Evolutionary conservation across 2,888 invertebrate genomes (phyloP), one percentile per base, ranked within the genome.

Genomic region (Drepana falcataria): DNA sequence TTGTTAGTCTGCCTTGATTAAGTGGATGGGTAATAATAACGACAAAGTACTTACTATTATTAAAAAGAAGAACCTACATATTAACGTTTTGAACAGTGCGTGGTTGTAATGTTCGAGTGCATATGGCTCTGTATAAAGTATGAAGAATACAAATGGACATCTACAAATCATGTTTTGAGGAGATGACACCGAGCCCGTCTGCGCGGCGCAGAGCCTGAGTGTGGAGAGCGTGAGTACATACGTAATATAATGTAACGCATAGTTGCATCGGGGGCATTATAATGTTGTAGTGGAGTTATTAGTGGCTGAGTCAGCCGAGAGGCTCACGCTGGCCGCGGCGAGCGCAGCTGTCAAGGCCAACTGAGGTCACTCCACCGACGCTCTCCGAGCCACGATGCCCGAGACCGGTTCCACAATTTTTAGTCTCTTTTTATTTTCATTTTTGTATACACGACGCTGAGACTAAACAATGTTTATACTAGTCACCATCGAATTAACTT

Each of bases 321-420:
- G 83, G 81, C 82, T 83, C 81, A 75, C 77, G 81, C 67, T 70
- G 77, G 75, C 64, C 73, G 79, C 4, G 6, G 51, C 53, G 48
- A 83, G 79, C 87, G 83, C 89, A 85, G 88, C 89, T 89, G 90
- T 90, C 90, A 90, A 91, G 90, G 90, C 90, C 90, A 91, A 86
- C 79, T 73, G 89, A 87, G 90, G 90, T 91, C 90, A 91, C 79
- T 91, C 87, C 88, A 76, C 90, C 88, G 86, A 85, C 87, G 87
- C 86, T 86, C 87, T 86, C 85, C 79, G 77, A 81, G 83, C 86
- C 83, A 83, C 85, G 83, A 81, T 86, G 80, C 83, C 81, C 77
- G 79, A 65, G 87, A 90, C 90, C 90, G 90, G 91, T 90, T 90
- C 85, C 84, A 88, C 85, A 83, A 89, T 88, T 89, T 90, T 91